Base-by-base conservation (phyloP, 2,797 vertebrate species). In the Siniperca obscura region DNA sequence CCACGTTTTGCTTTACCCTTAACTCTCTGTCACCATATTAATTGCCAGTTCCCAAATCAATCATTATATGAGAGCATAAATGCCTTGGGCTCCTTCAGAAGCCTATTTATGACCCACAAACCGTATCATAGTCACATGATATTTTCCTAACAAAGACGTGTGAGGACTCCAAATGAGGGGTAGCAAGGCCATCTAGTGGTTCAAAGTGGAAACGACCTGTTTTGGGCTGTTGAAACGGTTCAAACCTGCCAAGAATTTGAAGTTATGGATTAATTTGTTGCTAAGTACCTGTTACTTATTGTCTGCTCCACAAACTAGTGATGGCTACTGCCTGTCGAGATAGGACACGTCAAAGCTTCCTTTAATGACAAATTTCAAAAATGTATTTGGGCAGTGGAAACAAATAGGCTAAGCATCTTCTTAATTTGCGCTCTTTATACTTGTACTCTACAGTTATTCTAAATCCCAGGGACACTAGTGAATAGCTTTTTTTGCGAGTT, bases 171-270 rank as follows among this genome's bases (percentile, higher is more conserved):
- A 71, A 46, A 88, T 68, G 13, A 74, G 42, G 36, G 36, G 8
- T 72, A 72, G 40, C 27, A 13, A 38, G 34, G 73, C 78, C 80
- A 83, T 79, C 84, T 87, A 77, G 86, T 77, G 85, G 80, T 38
- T 46, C 5, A 22, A 0, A 7, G 6, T 7, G 44, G 34, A 44
- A 50, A 42, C 1, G 38, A 48, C 1, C 13, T 52, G 14, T 27
- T 38, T 44, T 25, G 25, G 9, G 27, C 8, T 22, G 21, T 8
- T 36, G 0, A 19, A 52, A 50, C 2, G 3, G 9, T 4, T 21
- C 50, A 57, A 52, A n/a, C 9, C 25, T 13, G 9, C 17, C 7
- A 9, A 8, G 2, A 4, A 69, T 14, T 19, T n/a, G 25, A 8
- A 14, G 9, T 46, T 13, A 4, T 7, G n/a, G 6, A 61, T 56